Evolutionary conservation across 2,888 invertebrate species (phyloP), one percentile per base, ranked within the genome.

Genomic region (Thalpophila matura): DNA sequence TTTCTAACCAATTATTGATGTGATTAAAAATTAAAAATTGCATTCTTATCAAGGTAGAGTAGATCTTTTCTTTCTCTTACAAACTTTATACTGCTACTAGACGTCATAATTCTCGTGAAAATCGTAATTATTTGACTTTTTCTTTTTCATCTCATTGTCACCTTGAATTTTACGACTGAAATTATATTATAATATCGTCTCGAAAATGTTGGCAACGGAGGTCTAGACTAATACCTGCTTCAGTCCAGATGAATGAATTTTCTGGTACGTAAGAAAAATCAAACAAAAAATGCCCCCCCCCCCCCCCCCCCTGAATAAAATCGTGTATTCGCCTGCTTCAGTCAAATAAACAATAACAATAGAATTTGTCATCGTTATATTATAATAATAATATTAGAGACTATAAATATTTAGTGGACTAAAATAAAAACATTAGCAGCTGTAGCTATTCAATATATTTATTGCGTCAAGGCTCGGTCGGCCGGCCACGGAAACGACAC

Each of bases 361-460:
- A 20, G n/a, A 7, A 40, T 40, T 22, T 53, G 20, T 45, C 10
- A 50, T 18, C 1, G 33, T 49, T 43, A 26, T 27, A 10, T 18
- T 51, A 16, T 45, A 10, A 37, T 47, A 29, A 16, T 45, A 10
- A 37, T 47, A 29, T 49, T n/a, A 22, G 18, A 24, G 16, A n/a
- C 24, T 24, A 33, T 22, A 24, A 49, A 31, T 26, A 45, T 29
- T 33, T 16, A n/a, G 37, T 20, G 16, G 6, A 31, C 24, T 42
- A 33, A 54, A 56, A 66, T 54, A 45, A 58, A 55, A 55, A 51
- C 20, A 16, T 24, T 29, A 29, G 43, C 60, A 60, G 55, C 29
- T 67, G 38, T 38, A 26, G 38, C 22, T 50, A 33, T 56, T 60
- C n/a, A 45, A 60, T 47, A 53, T 71, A 61, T 54, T 61, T 45